Percentiles rank a stretch among this genome's conserved stretches.
Conservation (phyloP, 2,113 vertebrate species). For the Prunella himalayana region DNA sequence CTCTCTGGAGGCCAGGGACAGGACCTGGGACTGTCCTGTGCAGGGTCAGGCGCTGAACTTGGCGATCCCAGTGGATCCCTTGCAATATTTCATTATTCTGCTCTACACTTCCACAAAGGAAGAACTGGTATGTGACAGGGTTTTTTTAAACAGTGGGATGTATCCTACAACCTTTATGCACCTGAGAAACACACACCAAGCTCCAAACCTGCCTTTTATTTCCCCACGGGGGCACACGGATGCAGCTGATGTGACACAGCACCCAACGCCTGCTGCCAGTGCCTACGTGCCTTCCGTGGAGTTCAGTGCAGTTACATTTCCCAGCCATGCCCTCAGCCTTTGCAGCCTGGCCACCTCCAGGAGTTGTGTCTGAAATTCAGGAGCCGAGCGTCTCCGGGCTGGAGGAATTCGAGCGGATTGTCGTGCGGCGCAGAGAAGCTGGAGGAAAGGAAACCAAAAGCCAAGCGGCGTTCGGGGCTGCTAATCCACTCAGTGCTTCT, state of each 20-base stretch:
- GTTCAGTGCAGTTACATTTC: neutral
- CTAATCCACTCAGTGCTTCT: conserved; percentile 31
- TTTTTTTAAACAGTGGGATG: neutral
- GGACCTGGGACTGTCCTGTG: neutral
- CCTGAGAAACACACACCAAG: neutral
- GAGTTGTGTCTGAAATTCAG: neutral
- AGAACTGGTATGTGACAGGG: rapidly evolving
- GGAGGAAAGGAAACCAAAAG: conserved; percentile 51
- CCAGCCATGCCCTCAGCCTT: neutral
- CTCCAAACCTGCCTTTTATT: neutral
- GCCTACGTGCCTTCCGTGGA: neutral
- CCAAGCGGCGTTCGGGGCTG: conserved; percentile 64
- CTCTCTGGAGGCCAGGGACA: neutral
- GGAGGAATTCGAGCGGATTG: neutral
- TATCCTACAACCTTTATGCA: neutral
- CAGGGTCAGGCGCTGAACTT: neutral
- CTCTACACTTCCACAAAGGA: rapidly evolving
- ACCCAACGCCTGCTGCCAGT: rapidly evolving
- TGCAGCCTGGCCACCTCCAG: neutral
- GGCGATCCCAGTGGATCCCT: neutral
- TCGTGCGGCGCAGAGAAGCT: neutral
- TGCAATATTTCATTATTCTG: neutral
- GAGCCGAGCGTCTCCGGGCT: neutral
- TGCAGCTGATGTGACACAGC: rapidly evolving
- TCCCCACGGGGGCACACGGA: rapidly evolving